Evolutionary conservation across 2,888 invertebrate species (phyloP), one percentile per base, ranked within the genome.

Genomic region (Dynastes grantii): DNA sequence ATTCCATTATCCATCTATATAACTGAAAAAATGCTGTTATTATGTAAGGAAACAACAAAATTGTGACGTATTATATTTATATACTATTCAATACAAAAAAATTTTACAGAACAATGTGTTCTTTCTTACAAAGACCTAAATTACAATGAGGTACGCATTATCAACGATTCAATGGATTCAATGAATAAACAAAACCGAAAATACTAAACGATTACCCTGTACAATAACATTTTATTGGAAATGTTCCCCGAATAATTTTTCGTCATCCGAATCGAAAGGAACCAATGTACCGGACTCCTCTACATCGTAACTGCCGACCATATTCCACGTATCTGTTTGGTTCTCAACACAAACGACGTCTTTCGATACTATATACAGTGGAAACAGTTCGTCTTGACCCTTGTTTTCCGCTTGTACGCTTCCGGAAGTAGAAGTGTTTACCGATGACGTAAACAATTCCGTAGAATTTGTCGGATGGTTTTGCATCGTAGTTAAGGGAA

Each of bases 261-360:
- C 83, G 37, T 80, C 81, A 40, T 81, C 83, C 8, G 83, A 80
- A 53, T 82, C 81, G 65, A 83, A 83, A 55, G 82, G 88, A 68
- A 89, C 88, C 65, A 89, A 83, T 58, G 86, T 85, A 11, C 88
- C 88, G 8, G 89, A 87, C 83, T 88, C 88, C 76, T 88, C 89
- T 4, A 89, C 89, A 79, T 87, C 89, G 79, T 88, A 89, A 82
- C 85, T 87, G 51, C 87, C 88, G 58, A 88, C 88, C 76, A 88
- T 84, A 81, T 85, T 88, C 89, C 89, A 89, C 2, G 87, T 82
- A 76, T 88, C 88, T 3, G 84, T 80, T 49, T 84, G 83, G 81
- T 85, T 84, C 77, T 87, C 87, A 3, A 84, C 83, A 64, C 83
- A 83, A 16, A 86, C 84, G 67, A 84, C 83, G 65, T 87, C 87